Base-by-base conservation (phyloP, 2,113 vertebrate species). In the Alligator mississippiensis region DNA sequence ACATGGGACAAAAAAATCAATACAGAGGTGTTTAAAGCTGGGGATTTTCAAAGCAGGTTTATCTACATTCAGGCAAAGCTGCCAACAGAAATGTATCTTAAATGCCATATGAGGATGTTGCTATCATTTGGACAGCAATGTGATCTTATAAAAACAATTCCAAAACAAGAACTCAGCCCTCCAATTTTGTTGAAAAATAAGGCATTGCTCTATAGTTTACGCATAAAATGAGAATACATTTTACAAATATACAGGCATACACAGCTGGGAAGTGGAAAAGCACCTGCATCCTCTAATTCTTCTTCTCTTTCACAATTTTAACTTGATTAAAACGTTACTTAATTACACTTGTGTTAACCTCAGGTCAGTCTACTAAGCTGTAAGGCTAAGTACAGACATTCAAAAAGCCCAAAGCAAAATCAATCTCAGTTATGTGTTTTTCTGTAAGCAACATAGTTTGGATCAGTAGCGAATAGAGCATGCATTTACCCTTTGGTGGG, bases 281-380 rank as follows among this genome's bases (percentile, higher is more conserved):
- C 59, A 80, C 47, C 85, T 30, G 6, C 2, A 34, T 15, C 70
- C 87, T 89, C 62, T 60, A 1, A 4, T 78, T 84, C 59, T 91
- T 91, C 47, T 64, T 74, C 21, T 74, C 22, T 22, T 47, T 25
- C 34, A 47, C 38, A 14, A n/a, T 55, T 62, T 76, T 28, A 19
- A 1, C 74, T 74, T 68, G 6, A 6, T 28, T 17, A 85, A 72
- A 78, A 66, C 1, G 76, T 86, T 24, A 75, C 3, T 25, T 5
- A 6, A 38, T 16, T 19, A 15, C 22, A 70, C 22, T 6, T 82
- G 2, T 62, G 55, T 4, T 62, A 82, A 84, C 59, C 30, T 84
- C n/a, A 82, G 24, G 0, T 17, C 68, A 58, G 0, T 63, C 59
- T 0, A 2, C 11, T 60, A 47, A 47, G 9, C 47, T 47, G 47